Conservation (phyloP, 2,113 vertebrate genomes). For the Oenanthe melanoleuca region DNA sequence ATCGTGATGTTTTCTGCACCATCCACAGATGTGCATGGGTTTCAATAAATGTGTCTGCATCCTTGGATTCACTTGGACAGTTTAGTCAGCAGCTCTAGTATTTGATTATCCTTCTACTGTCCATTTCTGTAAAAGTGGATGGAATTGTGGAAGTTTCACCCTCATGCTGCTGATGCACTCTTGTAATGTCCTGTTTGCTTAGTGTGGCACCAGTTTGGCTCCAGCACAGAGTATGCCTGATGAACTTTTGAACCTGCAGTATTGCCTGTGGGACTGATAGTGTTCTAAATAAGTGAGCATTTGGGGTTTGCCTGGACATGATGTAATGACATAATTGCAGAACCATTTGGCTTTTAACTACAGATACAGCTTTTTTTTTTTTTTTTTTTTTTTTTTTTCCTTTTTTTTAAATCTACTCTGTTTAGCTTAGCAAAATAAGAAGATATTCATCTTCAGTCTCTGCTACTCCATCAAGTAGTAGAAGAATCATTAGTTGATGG, state of each 20-base stretch:
- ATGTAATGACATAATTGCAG: conserved; percentile 52
- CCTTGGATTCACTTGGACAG: neutral
- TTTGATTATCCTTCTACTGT: neutral
- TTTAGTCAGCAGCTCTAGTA: neutral
- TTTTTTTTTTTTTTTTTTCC: neutral
- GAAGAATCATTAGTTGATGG: neutral
- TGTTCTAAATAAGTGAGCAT: conserved; percentile 5
- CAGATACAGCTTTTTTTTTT: neutral
- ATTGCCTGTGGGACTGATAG: conserved; percentile 23
- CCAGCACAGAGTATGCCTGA: neutral
- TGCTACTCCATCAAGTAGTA: neutral
- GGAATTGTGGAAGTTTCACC: neutral
- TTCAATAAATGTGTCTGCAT: neutral
- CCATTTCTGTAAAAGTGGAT: neutral
- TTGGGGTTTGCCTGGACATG: conserved; percentile 45
- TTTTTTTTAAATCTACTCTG: neutral
- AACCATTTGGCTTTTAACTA: conserved; percentile 41
- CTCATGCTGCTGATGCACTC: neutral
- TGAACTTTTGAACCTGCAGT: conserved; percentile 34
- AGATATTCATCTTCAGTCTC: neutral
- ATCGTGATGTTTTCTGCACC: neutral
- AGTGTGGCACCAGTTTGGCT: conserved; percentile 1
- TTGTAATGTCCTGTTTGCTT: neutral
- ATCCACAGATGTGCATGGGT: neutral
- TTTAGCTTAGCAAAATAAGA: neutral